Evolutionary conservation across 2,797 vertebrate species (phyloP), one percentile per base, ranked within the genome.

Genomic region (Lutjanus campechanus): DNA sequence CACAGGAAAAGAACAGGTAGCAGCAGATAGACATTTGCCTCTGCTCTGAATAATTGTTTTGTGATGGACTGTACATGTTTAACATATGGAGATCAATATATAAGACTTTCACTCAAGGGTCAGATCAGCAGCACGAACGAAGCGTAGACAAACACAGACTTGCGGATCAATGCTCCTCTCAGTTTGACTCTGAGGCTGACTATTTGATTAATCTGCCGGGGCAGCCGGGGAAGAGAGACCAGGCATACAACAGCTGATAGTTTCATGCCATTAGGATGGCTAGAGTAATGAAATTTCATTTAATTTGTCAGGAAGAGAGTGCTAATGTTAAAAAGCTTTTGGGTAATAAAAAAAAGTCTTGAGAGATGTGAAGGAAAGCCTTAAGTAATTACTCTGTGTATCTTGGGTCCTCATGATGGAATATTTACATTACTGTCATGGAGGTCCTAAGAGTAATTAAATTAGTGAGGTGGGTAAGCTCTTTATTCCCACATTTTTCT

Each of bases 231-330:
- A 96, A 95, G 95, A 95, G 96, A 95, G 96, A 96, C 95, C 96
- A 95, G 90, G 88, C 80, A 67, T 94, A 94, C 95, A 96, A 96
- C 96, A 92, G 95, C 93, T 94, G 95, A 96, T 97, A 97, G 96
- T 95, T 95, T 96, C 94, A 97, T 97, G 96, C 97, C 97, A 98
- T 98, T 99, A 99, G 97, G 97, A 96, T 95, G 94, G 96, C 95
- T 96, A 96, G 95, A 97, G 97, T 98, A 99, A 99, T 98, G 97
- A 98, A 98, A 98, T 99, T 98, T 99, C 97, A 97, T 99, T 99
- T 98, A 99, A 98, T 98, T 99, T 98, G 97, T 98, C 97, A 98
- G 96, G 96, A 97, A 97, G 97, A 98, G 97, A 98, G 97, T 97
- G 97, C 97, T 98, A 98, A 98, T 98, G 97, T 98, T 98, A 97